These are phyloP conservation scores for Thelohanellus kitauei DNA, from an alignment of 30 jellyfish, hydroid and myxozoan species.

Conservation along the genomic window DNA sequence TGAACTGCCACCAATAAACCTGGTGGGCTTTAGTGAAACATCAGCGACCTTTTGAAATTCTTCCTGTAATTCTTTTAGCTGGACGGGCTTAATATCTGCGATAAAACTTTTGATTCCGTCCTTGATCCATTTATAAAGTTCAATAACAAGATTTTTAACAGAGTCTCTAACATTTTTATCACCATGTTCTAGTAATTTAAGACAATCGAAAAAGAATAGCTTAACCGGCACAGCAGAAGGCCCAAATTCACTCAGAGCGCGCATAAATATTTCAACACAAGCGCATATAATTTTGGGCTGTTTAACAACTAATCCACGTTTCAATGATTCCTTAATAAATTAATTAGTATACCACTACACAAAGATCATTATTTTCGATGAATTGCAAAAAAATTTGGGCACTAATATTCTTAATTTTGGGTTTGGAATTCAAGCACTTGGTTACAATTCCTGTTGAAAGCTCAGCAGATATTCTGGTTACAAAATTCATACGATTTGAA, in stretches of 20 bases:
- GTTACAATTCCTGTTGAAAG: conserved; percentile 57
- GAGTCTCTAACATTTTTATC: conserved; percentile 54
- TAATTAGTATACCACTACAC: too few relatives aligned
- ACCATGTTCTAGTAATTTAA: conserved; percentile 33
- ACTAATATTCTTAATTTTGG: conserved; percentile 47
- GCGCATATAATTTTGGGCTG: too few relatives aligned
- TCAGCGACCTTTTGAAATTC: conserved; percentile 39
- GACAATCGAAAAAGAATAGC: too few relatives aligned
- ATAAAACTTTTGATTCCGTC: conserved; percentile 55
- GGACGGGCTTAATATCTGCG: conserved; percentile 47
- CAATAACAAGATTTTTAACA: conserved; percentile 51
- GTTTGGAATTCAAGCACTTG: conserved; percentile 47
- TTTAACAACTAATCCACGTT: too few relatives aligned
- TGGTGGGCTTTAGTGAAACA: too few relatives aligned
- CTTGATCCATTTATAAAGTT: conserved; percentile 44
- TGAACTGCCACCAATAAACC: too few relatives aligned
- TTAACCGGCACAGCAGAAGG: too few relatives aligned
- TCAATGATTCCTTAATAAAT: too few relatives aligned
- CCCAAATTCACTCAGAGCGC: background rate
- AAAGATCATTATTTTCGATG: too few relatives aligned
- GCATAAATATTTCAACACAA: background rate
- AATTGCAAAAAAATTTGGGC: conserved; percentile 37
- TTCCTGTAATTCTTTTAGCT: conserved; percentile 67
- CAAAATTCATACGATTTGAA: too few relatives aligned
- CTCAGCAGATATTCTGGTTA: conserved; percentile 67